phyloP scores from a whole-genome alignment of 2,888 invertebrate genomes.

The Prenolepis imparis region DNA sequence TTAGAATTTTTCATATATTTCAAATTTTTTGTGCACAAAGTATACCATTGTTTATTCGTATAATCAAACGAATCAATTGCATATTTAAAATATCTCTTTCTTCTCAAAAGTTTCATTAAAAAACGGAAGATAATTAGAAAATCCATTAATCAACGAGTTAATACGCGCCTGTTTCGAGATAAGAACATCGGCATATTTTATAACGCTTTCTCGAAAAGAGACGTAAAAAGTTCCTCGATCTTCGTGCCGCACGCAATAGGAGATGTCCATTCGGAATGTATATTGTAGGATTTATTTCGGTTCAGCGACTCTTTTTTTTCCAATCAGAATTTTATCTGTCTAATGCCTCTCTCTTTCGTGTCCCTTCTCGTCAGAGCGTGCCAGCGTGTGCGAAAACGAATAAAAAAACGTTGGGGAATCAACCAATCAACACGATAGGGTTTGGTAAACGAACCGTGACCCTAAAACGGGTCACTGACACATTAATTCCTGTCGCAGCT shows the following conservation, averaged over 20 bases:
- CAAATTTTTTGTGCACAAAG: neutral
- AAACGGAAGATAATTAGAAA: neutral
- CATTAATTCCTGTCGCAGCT: constrained; percentile 49
- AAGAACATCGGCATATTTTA: neutral
- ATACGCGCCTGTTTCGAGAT: neutral
- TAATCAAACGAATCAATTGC: neutral
- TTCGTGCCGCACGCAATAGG: neutral
- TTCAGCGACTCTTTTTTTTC: neutral
- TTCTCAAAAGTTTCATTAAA: neutral
- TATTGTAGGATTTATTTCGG: constrained; percentile 16
- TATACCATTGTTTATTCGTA: neutral
- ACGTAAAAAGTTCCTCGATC: neutral
- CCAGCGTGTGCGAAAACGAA: neutral
- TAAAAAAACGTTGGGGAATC: constrained; percentile 25
- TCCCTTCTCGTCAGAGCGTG: neutral
- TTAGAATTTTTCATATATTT: neutral
- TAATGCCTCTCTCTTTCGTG: neutral
- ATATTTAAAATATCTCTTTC: neutral
- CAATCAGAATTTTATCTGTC: constrained; percentile 34
- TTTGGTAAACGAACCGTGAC: constrained; percentile 60
- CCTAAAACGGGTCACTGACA: constrained; percentile 51
- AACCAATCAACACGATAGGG: constrained; percentile 53
- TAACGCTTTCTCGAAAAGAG: neutral
- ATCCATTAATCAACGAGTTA: neutral
- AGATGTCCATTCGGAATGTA: neutral